Evolutionary conservation across 2,888 invertebrate genomes (phyloP), one percentile per base, ranked within the genome.

Genomic region (Tubulanus polymorphus): DNA sequence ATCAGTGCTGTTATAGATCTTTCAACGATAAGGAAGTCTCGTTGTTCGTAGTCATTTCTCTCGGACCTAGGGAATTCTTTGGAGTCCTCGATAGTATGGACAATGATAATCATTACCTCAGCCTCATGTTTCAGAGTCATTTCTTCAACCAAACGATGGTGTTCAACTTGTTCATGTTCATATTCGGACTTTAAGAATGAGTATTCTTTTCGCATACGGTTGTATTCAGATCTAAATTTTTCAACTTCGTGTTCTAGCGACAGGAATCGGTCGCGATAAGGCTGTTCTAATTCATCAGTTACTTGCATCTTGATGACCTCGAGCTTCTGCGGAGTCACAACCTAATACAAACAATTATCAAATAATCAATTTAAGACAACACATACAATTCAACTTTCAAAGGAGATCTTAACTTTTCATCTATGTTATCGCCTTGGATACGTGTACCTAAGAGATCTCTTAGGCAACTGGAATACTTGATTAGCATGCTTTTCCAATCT

Each of bases 161-260:
- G 67, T 53, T 76, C 72, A 15, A 63, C 54, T 29, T 66, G 64
- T 37, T 73, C 71, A 57, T 77, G 76, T 32, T 79, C 78, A 58
- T 74, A 79, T 64, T 79, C 78, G 1, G 76, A 69, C 63, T 78
- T 76, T 25, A 78, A 59, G 59, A 79, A 79, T 48, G 72, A 67
- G 27, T 73, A 63, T 60, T 78, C 77, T 54, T 76, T 74, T 37
- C 73, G 72, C 6, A 76, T 62, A 54, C 74, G 74, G 60, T 72
- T 78, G 54, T 68, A 65, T 25, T 67, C 66, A 23, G 62, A 63
- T 6, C 72, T 62, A n/a, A 65, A 65, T 23, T 68, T 68, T 48
- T 78, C 76, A 6, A 67, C 58, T 59, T 79, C 78, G 18, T 62
- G 63, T 28, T 74, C 73, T 54, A 74, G 68, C 35, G 65, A 66